Conservation (phyloP, 2,797 vertebrate genomes). For the Heliangelus exortis region DNA sequence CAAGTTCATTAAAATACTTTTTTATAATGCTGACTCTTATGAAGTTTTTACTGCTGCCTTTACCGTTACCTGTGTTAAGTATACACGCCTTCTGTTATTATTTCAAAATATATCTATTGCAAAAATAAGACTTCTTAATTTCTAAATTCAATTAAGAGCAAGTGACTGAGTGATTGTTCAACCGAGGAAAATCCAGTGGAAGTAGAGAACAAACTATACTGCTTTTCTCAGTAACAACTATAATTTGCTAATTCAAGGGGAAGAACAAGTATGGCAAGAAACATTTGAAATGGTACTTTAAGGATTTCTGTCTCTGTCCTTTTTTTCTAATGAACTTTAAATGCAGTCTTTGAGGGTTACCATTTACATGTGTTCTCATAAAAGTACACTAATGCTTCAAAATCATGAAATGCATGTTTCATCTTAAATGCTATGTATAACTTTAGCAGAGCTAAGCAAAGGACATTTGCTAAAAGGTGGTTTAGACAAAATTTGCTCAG, state of each 20-base stretch:
- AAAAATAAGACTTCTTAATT: background rate
- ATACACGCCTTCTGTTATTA: background rate
- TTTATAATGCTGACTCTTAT: background rate
- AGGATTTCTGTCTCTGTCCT: too few species aligned
- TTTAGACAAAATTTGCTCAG: too few species aligned
- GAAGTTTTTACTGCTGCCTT: background rate
- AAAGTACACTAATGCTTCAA: too few species aligned
- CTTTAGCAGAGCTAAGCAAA: too few species aligned
- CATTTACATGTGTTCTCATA: too few species aligned
- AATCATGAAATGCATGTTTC: too few species aligned
- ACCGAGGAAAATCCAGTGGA: background rate
- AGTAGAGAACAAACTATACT: background rate
- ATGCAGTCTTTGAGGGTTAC: too few species aligned
- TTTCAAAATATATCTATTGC: background rate
- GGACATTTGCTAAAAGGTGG: too few species aligned
- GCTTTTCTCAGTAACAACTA: background rate
- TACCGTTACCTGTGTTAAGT: background rate
- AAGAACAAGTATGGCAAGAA: background rate
- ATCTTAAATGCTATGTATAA: too few species aligned
- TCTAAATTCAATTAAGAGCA: background rate
- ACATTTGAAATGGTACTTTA: too few species aligned
- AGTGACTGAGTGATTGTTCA: background rate
- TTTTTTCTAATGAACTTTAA: too few species aligned
- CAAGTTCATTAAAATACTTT: background rate
- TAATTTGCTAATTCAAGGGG: background rate